These are phyloP conservation scores for Apostichopus leukothele DNA, from an alignment of 53 echinoderm and acorn worm species.

Conservation along the genomic window DNA sequence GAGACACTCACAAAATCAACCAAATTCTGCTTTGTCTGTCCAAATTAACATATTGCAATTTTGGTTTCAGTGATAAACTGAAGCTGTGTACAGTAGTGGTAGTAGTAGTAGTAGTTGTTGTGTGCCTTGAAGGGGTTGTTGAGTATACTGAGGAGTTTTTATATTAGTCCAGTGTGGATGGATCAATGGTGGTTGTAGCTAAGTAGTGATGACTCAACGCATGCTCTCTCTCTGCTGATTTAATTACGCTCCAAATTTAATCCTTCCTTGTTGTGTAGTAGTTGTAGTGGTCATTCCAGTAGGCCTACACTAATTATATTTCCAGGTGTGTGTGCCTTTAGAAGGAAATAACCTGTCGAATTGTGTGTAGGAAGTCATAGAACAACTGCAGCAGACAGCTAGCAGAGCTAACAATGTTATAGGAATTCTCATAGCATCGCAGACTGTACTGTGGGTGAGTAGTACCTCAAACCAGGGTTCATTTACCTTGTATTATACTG, in stretches of 20 bases:
- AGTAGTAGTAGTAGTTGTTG: too few relatives aligned
- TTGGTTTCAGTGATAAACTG: too few relatives aligned
- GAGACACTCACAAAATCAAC: neutral
- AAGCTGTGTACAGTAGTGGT: too few relatives aligned
- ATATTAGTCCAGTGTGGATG: neutral
- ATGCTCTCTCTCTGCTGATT: neutral
- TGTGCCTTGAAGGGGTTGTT: too few relatives aligned
- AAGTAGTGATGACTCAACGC: conserved; percentile 11
- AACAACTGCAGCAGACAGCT: too few relatives aligned
- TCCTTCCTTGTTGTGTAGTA: conserved; percentile 22
- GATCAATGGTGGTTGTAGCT: neutral
- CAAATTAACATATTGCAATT: neutral
- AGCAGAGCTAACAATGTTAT: too few relatives aligned
- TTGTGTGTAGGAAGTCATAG: too few relatives aligned
- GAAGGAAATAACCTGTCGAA: neutral
- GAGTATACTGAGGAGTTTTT: neutral
- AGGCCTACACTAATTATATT: conserved; percentile 13
- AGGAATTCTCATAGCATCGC: too few relatives aligned
- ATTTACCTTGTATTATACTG: too few relatives aligned
- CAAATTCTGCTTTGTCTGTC: neutral
- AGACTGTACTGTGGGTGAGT: too few relatives aligned
- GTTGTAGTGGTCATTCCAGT: neutral
- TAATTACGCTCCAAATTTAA: conserved; percentile 26
- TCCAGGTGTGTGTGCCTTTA: neutral
- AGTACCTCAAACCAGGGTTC: too few relatives aligned